Base-by-base conservation (phyloP, 1,140 invertebrate genomes). In the Sminthurides bifidus region DNA sequence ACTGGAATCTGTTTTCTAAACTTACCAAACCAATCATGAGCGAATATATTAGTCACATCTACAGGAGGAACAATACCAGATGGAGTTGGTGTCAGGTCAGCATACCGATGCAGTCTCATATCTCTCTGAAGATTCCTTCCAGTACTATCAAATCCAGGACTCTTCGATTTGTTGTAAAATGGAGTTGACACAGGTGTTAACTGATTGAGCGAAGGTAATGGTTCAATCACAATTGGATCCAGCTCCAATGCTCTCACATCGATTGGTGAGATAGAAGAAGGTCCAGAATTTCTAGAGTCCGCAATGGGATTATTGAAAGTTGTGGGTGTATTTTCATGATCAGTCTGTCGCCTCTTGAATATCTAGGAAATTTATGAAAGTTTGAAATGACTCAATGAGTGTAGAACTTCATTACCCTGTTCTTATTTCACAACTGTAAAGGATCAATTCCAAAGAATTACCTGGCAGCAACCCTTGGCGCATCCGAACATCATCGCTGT, bases 11-110 rank as follows among this genome's bases (percentile, higher is more conserved):
- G 24, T n/a, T 35, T 35, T 6, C 3, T 21, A 31, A 12, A 67
- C 67, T 66, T 59, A 72, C 71, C 68, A 58, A 71, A 71, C 68
- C 70, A 71, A 58, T 72, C 68, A 40, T 71, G 68, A 15, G 70
- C 65, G 33, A 54, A 65, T 21, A 65, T 27, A 51, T 52, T 53
- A n/a, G 63, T 51, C n/a, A 61, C 63, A 27, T 59, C 45, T 1
- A 35, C 30, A 17, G 35, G 24, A 41, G 59, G 55, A 3, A 59
- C 54, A 26, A 62, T 52, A n/a, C 52, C 54, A 8, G 54, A 43
- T 17, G 40, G 30, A 8, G 33, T 19, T 44, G 30, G 41, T 30
- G n/a, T 44, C 1, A 23, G 40, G 17, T 17, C 29, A 31, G 38
- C 29, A 40, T 29, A 52, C 17, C 37, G 38, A 17, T 52, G 24